Percentiles rank a stretch among this genome's conserved stretches.
Evolutionary conservation across 2,113 vertebrate species (phyloP).

Genomic region (Heptranchias perlo): DNA sequence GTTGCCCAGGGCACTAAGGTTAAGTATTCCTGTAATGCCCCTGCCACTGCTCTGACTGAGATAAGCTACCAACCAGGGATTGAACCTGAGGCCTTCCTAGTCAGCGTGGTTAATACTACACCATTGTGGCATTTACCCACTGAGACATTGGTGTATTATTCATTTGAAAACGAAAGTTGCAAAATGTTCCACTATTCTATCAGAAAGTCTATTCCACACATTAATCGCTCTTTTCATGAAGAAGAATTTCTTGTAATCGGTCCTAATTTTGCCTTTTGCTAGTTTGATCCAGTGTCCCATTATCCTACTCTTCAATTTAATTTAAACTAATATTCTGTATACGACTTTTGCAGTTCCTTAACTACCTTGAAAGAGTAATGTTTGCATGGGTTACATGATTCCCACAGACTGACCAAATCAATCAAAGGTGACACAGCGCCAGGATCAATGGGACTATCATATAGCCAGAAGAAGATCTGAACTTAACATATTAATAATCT

Average conservation of each 20-base stretch:
- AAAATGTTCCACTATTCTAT: not conserved
- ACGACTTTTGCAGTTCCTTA: not conserved
- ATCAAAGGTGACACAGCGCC: not conserved
- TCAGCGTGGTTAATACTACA: not conserved
- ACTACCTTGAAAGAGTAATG: not conserved
- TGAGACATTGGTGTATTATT: not conserved
- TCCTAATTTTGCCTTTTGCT: not conserved
- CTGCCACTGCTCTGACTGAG: too few species aligned
- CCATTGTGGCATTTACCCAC: not conserved
- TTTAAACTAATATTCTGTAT: not conserved
- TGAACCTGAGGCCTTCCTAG: not conserved
- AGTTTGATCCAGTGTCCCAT: too few species aligned
- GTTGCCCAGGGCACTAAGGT: not conserved
- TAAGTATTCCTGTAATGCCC: not conserved
- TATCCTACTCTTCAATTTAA: not conserved
- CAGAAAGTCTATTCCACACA: not conserved
- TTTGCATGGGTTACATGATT: not conserved
- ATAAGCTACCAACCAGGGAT: not conserved
- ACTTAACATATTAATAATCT: not conserved
- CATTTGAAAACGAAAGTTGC: not conserved
- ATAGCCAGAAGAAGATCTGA: not conserved
- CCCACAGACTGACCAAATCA: not conserved
- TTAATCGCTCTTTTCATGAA: too few species aligned
- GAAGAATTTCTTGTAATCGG: not conserved
- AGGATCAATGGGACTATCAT: not conserved